Conservation (phyloP, 2,888 invertebrate species). For the Cosmia pyralina region DNA sequence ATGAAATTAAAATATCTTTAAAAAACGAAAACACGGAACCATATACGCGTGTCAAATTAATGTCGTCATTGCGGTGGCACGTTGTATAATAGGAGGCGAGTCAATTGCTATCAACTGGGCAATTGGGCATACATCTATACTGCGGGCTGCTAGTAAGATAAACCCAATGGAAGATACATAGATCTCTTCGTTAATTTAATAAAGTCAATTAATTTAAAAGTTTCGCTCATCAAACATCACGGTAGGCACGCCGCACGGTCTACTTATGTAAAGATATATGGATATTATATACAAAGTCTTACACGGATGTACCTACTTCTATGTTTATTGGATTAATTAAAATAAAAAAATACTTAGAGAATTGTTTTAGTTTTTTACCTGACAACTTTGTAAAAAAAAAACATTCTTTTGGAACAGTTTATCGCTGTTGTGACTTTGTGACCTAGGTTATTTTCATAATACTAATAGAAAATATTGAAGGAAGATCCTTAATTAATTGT, state of each 20-base stretch:
- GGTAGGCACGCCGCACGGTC: conserved; percentile 36
- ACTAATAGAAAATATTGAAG: background rate
- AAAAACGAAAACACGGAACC: too few species aligned
- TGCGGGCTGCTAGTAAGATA: background rate
- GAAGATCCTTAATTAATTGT: background rate
- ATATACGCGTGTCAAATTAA: too few species aligned
- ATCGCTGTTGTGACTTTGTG: background rate
- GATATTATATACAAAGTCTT: conserved; percentile 30
- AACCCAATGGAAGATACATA: background rate
- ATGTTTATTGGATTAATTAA: conserved; percentile 7
- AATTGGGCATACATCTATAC: background rate
- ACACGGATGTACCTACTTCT: conserved; percentile 30
- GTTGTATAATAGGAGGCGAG: too few species aligned
- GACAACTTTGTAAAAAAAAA: background rate
- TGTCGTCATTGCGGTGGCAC: too few species aligned
- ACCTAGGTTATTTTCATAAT: background rate
- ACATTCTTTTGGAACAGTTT: background rate
- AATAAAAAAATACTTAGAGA: background rate
- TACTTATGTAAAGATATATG: conserved; percentile 42
- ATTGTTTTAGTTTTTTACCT: background rate
- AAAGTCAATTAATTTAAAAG: conserved; percentile 23
- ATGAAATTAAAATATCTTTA: too few species aligned
- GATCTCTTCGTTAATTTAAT: conserved; percentile 18
- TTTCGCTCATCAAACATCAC: conserved; percentile 24
- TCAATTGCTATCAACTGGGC: background rate